Percentiles rank a stretch among this genome's conserved stretches.
phyloP scores from a whole-genome alignment of 2,797 vertebrate genomes.

The Graptemys geographica region DNA sequence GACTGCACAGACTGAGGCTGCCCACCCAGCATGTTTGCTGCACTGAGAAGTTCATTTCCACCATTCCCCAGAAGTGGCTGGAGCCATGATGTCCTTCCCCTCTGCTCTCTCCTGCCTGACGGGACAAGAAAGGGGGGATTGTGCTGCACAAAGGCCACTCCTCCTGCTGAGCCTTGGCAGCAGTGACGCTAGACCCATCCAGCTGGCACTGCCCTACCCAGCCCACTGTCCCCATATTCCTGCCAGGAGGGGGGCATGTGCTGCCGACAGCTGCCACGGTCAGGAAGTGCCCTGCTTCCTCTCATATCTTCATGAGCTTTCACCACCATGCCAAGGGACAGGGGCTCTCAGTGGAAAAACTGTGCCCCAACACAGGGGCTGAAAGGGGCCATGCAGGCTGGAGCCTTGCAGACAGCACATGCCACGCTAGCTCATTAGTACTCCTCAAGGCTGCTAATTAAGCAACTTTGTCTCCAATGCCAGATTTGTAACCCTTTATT shows the following conservation, averaged over 20 bases:
- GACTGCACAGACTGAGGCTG: neutral
- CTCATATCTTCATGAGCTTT: constrained; percentile 1
- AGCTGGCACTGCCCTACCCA: neutral
- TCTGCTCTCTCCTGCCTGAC: constrained; percentile 19
- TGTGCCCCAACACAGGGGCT: neutral
- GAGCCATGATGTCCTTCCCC: constrained; percentile 29
- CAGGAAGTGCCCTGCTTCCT: neutral
- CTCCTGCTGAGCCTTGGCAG: constrained; percentile 58
- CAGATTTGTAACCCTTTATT: neutral
- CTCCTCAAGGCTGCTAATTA: neutral
- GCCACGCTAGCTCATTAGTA: neutral
- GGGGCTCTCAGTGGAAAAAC: neutral
- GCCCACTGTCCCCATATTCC: constrained; percentile 5
- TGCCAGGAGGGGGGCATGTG: constrained; percentile 17
- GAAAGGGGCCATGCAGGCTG: neutral
- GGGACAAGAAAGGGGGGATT: neutral
- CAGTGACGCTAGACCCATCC: neutral
- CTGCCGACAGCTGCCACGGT: neutral
- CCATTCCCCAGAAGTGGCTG: neutral
- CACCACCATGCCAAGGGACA: neutral
- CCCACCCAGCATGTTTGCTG: neutral
- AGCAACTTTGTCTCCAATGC: neutral
- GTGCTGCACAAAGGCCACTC: constrained; percentile 28
- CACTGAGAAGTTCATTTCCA: constrained; percentile 37
- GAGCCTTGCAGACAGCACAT: neutral